These are phyloP conservation scores for Lampris incognitus DNA, from an alignment of 2,113 vertebrate species.

Conservation along the genomic window DNA sequence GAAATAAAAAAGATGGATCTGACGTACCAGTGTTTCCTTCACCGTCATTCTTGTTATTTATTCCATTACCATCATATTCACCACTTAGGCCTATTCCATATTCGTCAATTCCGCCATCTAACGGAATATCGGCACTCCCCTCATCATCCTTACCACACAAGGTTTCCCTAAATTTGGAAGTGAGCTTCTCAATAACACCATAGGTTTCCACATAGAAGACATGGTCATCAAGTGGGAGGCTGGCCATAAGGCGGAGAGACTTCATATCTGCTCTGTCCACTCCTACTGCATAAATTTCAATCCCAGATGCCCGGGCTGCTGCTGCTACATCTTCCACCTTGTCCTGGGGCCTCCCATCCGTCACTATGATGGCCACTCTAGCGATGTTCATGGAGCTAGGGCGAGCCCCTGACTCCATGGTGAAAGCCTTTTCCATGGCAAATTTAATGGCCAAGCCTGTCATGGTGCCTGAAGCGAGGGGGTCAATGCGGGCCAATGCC, in stretches of 20 bases:
- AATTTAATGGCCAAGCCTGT: slow-evolving; percentile 92
- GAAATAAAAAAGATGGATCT: slow-evolving; percentile 20
- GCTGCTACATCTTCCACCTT: slow-evolving; percentile 86
- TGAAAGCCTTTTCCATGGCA: slow-evolving; percentile 88
- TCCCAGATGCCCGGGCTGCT: slow-evolving; percentile 82
- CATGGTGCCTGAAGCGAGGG: slow-evolving; percentile 94
- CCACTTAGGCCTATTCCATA: slow-evolving; percentile 54
- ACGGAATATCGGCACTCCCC: slow-evolving; percentile 59
- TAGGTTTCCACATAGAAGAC: slow-evolving; percentile 97
- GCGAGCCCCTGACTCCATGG: slow-evolving; percentile 85
- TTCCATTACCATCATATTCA: slow-evolving; percentile 49
- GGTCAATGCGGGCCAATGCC: slow-evolving; percentile 84
- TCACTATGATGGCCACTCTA: slow-evolving; percentile 92
- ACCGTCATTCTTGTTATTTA: slow-evolving; percentile 39
- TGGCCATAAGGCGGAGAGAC: slow-evolving; percentile 91
- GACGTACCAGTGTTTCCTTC: slow-evolving; percentile 64
- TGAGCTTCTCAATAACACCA: slow-evolving; percentile 94
- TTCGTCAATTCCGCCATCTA: slow-evolving; percentile 46
- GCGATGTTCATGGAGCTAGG: slow-evolving; percentile 79
- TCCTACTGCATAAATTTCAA: slow-evolving; percentile 92
- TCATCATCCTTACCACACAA: slow-evolving; percentile 91
- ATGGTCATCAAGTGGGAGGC: slow-evolving; percentile 90
- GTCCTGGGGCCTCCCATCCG: slow-evolving; percentile 94
- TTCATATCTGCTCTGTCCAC: slow-evolving; percentile 90
- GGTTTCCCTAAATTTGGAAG: slow-evolving; percentile 90